These are phyloP conservation scores for Callopanchax toddi DNA, from an alignment of 2,113 vertebrate species.

Conservation along the genomic window DNA sequence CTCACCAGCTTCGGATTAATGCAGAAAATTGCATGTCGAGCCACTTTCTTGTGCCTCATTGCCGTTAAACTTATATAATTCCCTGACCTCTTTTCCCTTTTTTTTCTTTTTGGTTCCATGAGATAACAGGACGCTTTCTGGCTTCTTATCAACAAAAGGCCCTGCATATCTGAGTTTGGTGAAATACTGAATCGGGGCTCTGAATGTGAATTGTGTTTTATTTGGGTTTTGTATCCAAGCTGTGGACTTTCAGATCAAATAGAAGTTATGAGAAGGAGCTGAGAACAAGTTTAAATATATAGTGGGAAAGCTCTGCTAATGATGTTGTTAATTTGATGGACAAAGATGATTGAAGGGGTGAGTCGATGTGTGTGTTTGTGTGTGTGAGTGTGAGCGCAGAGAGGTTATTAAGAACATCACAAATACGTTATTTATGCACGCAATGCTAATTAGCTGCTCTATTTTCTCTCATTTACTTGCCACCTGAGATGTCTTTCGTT, in stretches of 20 bases:
- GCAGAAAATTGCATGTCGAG: conserved; percentile 64
- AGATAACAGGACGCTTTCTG: conserved; percentile 48
- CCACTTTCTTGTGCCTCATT: conserved; percentile 35
- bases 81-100: conserved; percentile 65
- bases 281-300: conserved; percentile 2
- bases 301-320: conserved; percentile 30
- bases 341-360: conserved; percentile 10
- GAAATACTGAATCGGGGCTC: conserved; percentile 5
- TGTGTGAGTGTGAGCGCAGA: background rate
- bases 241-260: conserved; percentile 21
- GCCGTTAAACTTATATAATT: conserved; percentile 73
- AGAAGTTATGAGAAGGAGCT: background rate
- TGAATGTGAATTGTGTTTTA: conserved; percentile 11
- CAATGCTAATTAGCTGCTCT: conserved; percentile 38
- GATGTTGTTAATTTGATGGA: conserved; percentile 53
- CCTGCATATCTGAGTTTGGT: conserved; percentile 23
- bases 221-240: conserved; percentile 15
- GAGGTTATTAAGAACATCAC: background rate
- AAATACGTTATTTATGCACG: conserved; percentile 7
- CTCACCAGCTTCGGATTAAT: conserved; percentile 76
- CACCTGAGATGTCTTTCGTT: background rate
- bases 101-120: conserved; percentile 45
- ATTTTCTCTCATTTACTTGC: background rate
- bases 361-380: conserved; percentile 7
- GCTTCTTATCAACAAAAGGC: conserved; percentile 30